Percentiles rank a stretch among this genome's conserved stretches.
These are phyloP conservation scores for Urocyon cinereoargenteus DNA, from an alignment of 2,797 vertebrate species.

Conservation along the genomic window DNA sequence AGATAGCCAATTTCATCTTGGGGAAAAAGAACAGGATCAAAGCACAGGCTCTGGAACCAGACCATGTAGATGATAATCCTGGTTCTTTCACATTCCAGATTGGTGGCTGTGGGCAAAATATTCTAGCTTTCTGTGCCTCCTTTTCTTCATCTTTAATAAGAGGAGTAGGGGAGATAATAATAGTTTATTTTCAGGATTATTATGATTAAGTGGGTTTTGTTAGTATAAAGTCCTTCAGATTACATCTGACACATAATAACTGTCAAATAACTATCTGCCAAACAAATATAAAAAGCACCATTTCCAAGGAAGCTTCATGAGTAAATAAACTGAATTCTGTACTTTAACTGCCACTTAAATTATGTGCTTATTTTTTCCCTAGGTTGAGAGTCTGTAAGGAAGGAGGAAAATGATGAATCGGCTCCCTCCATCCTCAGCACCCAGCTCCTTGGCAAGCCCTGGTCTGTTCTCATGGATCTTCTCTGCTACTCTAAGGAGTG, in stretches of 20 bases:
- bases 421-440: not conserved
- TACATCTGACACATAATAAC: not conserved
- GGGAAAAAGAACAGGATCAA: not conserved
- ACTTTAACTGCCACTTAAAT: not conserved
- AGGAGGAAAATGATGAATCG: not conserved
- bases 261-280: not conserved
- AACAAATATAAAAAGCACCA: not conserved
- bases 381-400: not conserved
- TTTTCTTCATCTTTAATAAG: not conserved
- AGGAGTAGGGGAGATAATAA: not conserved
- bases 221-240: not conserved
- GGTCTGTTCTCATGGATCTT: fast-evolving
- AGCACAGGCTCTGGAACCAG: not conserved
- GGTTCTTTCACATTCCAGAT: not conserved
- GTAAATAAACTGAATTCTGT: not conserved
- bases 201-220: not conserved
- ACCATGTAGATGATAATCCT: not conserved
- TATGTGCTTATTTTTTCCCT: not conserved
- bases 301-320: not conserved
- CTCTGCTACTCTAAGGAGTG: not conserved
- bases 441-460: not conserved
- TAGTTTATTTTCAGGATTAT: not conserved
- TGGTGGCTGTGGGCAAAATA: not conserved
- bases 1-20: not conserved
- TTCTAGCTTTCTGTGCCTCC: not conserved